phyloP scores from a whole-genome alignment of 2,888 invertebrate species.

The Phengaris arion region DNA sequence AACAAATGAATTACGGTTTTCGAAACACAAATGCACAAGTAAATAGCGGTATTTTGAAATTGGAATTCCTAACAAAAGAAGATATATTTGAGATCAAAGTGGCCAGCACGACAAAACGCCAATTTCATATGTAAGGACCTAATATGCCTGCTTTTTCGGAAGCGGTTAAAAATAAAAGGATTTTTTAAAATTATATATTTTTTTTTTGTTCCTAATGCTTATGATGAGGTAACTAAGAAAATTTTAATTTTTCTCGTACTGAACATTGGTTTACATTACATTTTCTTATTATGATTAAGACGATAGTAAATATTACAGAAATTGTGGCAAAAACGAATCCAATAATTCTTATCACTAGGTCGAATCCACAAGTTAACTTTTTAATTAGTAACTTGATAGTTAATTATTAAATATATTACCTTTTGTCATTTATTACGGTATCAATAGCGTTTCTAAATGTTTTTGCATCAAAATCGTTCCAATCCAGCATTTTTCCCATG shows the following conservation, averaged over 20 bases:
- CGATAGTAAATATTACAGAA: neutral
- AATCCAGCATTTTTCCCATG: conserved; percentile 51
- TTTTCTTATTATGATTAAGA: neutral
- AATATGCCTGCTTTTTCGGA: too few relatives aligned
- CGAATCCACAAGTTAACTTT: conserved; percentile 31
- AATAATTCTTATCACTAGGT: conserved; percentile 39
- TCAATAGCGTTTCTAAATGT: conserved; percentile 44
- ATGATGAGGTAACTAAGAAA: neutral
- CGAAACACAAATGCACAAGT: too few relatives aligned
- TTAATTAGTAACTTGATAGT: too few relatives aligned
- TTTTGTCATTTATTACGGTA: conserved; percentile 42
- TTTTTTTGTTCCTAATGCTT: too few relatives aligned
- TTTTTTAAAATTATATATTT: neutral
- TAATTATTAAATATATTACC: conserved; percentile 38
- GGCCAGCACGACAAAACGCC: too few relatives aligned
- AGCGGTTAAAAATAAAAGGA: too few relatives aligned
- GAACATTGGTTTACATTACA: neutral
- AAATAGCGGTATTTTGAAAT: too few relatives aligned
- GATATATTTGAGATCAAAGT: too few relatives aligned
- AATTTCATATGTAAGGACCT: too few relatives aligned
- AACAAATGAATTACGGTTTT: too few relatives aligned
- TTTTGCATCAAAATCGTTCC: conserved; percentile 45
- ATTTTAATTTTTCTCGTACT: neutral
- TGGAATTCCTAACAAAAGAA: too few relatives aligned
- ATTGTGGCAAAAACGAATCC: neutral